These are phyloP conservation scores for Actinopyga echinites DNA, from an alignment of 53 echinoderm and acorn worm genomes.

Conservation along the genomic window DNA sequence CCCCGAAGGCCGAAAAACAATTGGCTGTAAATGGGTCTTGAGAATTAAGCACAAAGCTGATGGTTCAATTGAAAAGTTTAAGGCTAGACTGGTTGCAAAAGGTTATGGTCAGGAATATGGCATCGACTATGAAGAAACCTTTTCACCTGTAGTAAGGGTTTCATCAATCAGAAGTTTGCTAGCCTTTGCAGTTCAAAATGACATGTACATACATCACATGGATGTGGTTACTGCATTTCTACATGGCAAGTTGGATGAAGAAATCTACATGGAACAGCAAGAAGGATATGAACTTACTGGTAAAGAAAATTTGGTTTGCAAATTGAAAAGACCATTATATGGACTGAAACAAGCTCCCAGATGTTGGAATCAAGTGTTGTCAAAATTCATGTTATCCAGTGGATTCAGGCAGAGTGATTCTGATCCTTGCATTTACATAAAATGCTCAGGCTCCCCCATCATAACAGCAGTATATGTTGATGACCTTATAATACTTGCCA, in stretches of 20 bases:
- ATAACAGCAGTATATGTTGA: no score
- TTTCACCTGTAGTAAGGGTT: neutral
- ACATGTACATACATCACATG: neutral
- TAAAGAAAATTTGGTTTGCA: neutral
- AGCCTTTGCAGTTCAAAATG: slow-evolving; percentile 5
- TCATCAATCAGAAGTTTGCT: neutral
- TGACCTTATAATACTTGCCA: no score
- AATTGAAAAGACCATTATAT: neutral
- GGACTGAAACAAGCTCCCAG: neutral
- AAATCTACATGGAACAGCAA: neutral
- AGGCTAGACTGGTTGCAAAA: neutral
- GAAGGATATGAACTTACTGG: neutral
- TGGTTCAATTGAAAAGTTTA: neutral
- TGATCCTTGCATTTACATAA: no score
- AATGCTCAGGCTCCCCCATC: no score
- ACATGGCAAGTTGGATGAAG: neutral
- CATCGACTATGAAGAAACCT: neutral
- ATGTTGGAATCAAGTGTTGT: no score
- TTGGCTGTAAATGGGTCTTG: neutral
- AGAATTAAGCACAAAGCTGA: neutral
- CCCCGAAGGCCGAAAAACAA: neutral
- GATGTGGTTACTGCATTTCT: neutral
- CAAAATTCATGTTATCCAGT: no score
- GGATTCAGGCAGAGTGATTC: no score
- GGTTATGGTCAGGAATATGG: neutral